Percentiles rank a stretch among this genome's conserved stretches.
Conservation (phyloP, 2,113 vertebrate species). For the Cryptotis parvus region DNA sequence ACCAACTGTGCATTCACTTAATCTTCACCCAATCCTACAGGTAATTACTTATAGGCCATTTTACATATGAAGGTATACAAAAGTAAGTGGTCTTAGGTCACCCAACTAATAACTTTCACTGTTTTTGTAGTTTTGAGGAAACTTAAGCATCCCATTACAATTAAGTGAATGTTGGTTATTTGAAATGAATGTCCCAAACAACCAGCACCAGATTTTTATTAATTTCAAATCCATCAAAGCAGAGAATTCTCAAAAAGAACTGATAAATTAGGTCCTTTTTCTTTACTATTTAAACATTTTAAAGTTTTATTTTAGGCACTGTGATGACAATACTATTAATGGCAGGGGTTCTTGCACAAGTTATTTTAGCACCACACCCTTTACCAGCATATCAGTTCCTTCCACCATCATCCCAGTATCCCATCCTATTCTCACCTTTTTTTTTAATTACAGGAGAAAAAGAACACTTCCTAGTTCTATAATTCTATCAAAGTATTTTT, state of each 20-base stretch:
- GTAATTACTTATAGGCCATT: slow-evolving; percentile 17
- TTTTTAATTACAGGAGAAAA: no score
- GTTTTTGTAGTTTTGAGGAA: not conserved
- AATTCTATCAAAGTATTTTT: no score
- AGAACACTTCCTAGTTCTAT: no score
- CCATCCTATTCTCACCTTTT: no score
- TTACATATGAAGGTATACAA: slow-evolving; percentile 7
- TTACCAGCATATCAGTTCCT: no score
- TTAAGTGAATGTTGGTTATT: not conserved
- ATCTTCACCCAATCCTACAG: not conserved
- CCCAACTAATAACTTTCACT: not conserved
- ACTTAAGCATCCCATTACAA: slow-evolving; percentile 22
- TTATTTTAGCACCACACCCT: no score
- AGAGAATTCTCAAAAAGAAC: slow-evolving; percentile 33
- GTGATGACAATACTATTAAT: no score
- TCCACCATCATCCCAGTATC: no score
- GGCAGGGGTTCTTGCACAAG: no score
- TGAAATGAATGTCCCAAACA: slow-evolving; percentile 11
- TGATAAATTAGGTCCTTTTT: not conserved
- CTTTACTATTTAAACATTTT: not conserved
- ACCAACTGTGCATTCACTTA: slow-evolving; percentile 34
- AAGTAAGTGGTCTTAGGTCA: not conserved
- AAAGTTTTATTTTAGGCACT: not conserved
- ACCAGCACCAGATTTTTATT: slow-evolving; percentile 28
- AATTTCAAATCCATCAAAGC: slow-evolving; percentile 12